Percentiles rank a stretch among this genome's conserved stretches.
These are phyloP conservation scores for Labeo catla DNA, from an alignment of 2,113 vertebrate species.

Conservation along the genomic window DNA sequence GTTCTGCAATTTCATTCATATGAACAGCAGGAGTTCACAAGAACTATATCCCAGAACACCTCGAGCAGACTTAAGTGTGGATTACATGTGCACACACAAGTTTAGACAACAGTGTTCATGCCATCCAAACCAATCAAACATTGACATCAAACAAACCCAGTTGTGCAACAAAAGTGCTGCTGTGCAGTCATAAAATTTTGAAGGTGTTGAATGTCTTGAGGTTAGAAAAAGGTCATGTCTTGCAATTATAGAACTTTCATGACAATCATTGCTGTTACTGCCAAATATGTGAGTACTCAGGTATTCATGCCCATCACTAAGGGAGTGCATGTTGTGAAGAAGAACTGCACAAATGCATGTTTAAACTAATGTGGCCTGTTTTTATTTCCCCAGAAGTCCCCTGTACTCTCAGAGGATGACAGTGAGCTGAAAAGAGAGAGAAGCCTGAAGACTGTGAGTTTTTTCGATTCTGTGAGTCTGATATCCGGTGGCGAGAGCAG, in stretches of 20 bases:
- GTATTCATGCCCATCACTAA: not conserved
- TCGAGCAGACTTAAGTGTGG: not conserved
- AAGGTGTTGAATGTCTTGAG: not conserved
- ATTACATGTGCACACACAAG: not conserved
- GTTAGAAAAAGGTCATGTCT: not conserved
- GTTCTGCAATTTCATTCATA: not conserved
- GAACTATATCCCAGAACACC: not conserved
- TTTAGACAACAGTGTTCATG: not conserved
- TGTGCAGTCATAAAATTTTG: not conserved
- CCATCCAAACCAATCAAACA: not conserved
- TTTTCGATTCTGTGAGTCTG: constrained; percentile 80
- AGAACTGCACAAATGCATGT: not conserved
- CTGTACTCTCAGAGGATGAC: constrained; percentile 85
- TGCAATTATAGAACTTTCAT: not conserved
- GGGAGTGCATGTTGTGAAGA: not conserved
- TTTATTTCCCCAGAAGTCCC: constrained; percentile 80
- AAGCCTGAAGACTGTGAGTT: constrained; percentile 82
- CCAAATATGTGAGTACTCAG: not conserved
- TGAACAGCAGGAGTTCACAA: not conserved
- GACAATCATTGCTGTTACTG: not conserved
- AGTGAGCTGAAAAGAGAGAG: constrained; percentile 77
- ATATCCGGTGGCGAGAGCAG: constrained; percentile 76
- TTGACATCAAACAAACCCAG: not conserved
- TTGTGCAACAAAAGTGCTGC: not conserved
- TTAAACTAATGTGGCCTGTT: constrained; percentile 30